Evolutionary conservation across 2,113 vertebrate genomes (phyloP), one percentile per base, ranked within the genome.

Genomic region (Zapus hudsonius): DNA sequence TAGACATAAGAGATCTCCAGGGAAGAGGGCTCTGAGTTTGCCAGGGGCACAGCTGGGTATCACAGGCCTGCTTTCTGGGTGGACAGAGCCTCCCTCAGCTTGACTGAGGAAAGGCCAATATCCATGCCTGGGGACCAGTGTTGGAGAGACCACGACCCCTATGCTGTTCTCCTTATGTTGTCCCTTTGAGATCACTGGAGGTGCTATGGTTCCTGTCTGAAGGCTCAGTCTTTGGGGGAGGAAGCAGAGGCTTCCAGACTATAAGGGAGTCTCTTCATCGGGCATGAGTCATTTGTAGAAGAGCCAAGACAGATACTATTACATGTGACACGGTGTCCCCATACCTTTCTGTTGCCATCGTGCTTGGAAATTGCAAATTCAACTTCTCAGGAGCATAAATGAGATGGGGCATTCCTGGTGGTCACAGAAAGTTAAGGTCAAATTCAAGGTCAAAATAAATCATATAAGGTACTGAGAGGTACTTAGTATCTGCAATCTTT

Each of bases 191-290:
- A 25, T 0, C 55, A 31, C 31, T 29, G 0, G 44, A 38, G 40
- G 23, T 0, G 16, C 20, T 19, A 5, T 1, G 0, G 17, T 19
- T 16, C 44, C 47, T 15, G 4, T 2, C 4, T 10, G 6, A 19
- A 3, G 2, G 1, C 20, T 19, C 3, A 2, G 17, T 29, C 38
- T 44, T 3, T 17, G 42, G 52, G 13, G 13, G 70, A 29, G 23
- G 59, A 29, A 66, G 7, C 2, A 9, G 19, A 33, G 69, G 33
- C 29, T 27, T 11, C 25, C 1, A 6, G 33, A 57, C 19, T 4
- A 7, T 12, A 44, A 52, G 12, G 13, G 52, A n/a, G n/a, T n/a
- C n/a, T n/a, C n/a, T n/a, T n/a, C 33, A n/a, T 19, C 4, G 4
- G 10, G 5, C 55, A 44, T 23, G 17, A 27, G 23, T 38, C 59